Conservation (phyloP, 2,888 invertebrate genomes). For the Embidobia sp. region DNA sequence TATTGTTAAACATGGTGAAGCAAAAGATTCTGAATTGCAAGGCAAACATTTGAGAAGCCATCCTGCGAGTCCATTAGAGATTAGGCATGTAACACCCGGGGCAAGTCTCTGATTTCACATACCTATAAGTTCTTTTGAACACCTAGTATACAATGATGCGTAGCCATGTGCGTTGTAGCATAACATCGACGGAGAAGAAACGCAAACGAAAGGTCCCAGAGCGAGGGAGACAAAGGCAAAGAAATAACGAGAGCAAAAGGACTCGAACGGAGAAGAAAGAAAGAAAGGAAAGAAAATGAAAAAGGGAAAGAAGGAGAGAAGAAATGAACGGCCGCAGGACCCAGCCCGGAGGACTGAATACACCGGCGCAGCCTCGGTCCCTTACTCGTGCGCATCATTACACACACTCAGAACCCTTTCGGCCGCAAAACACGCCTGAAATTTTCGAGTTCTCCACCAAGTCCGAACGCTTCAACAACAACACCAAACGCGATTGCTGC, state of each 20-base stretch:
- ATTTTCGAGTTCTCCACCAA: conserved; percentile 30
- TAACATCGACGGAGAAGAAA: conserved; percentile 28
- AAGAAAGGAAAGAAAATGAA: conserved; percentile 7
- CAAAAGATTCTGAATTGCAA: no score
- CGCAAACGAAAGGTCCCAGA: neutral
- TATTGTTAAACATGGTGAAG: no score
- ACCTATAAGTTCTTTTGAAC: conserved; percentile 54
- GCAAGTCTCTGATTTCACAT: conserved; percentile 41
- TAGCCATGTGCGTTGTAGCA: conserved; percentile 38
- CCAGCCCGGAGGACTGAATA: conserved; percentile 49
- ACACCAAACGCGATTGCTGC: no score
- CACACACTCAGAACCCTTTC: conserved; percentile 36
- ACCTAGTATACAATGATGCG: conserved; percentile 49
- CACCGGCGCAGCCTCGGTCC: conserved; percentile 39
- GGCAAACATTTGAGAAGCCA: no score
- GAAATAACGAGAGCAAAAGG: conserved; percentile 22
- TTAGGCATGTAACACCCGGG: no score
- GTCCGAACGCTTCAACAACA: no score
- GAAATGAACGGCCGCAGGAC: conserved; percentile 32
- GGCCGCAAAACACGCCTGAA: conserved; percentile 27
- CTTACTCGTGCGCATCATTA: conserved; percentile 29
- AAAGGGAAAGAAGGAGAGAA: conserved; percentile 1
- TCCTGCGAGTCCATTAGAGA: no score
- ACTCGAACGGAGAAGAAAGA: conserved; percentile 1
- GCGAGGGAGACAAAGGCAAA: conserved; percentile 31